Percentiles rank a stretch among this genome's conserved stretches.
phyloP scores from a whole-genome alignment of 2,888 invertebrate species.

The Exocentrus adspersus region DNA sequence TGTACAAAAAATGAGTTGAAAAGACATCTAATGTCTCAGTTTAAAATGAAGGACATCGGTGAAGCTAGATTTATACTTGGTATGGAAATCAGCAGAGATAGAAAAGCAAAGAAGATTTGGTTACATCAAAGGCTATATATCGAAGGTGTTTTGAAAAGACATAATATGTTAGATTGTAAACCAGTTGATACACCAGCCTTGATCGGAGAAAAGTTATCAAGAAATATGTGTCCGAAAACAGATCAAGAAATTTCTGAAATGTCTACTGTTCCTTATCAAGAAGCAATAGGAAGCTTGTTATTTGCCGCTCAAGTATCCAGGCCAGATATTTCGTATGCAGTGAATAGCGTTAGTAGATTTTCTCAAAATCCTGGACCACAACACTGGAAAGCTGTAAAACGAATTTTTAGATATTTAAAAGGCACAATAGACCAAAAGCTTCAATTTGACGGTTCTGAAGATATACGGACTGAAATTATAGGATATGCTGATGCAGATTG shows the following conservation, averaged over 20 bases:
- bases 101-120: conserved; percentile 1
- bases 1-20: background rate
- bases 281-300: background rate
- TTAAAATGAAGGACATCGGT: too few species aligned
- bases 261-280: too few species aligned
- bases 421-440: background rate
- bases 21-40: too few species aligned
- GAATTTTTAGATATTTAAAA: conserved; percentile 11
- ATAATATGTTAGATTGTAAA: background rate
- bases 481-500: conserved; percentile 30
- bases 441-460: background rate
- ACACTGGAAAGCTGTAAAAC: conserved; percentile 20
- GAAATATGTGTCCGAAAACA: too few species aligned
- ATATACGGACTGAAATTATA: conserved; percentile 3
- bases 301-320: background rate
- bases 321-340: too few species aligned
- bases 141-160: too few species aligned
- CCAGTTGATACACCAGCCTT: background rate
- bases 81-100: background rate
- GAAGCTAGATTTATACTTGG: background rate
- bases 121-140: too few species aligned
- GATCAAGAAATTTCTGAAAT: too few species aligned
- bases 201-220: background rate
- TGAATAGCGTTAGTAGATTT: too few species aligned
- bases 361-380: conserved; percentile 1